Conservation (phyloP, 2,888 invertebrate species). For the Trichacis sp. region DNA sequence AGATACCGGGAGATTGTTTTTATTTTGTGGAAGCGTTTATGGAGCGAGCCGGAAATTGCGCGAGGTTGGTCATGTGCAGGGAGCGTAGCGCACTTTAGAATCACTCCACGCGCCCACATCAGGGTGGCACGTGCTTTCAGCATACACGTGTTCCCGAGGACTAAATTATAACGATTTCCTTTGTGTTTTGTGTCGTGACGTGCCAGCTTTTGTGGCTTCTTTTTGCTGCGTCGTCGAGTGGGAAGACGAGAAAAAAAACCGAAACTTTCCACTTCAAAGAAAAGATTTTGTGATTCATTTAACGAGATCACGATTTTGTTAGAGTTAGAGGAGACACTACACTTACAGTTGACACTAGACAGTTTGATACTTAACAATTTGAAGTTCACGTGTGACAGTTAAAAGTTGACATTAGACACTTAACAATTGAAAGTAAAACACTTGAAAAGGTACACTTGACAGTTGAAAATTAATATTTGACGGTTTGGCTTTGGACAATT, state of each 20-base stretch:
- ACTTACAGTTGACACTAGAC: no score
- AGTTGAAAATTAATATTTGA: no score
- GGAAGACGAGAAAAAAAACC: no score
- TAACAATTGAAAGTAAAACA: no score
- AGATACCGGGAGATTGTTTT: slow-evolving; percentile 24
- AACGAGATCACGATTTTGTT: no score
- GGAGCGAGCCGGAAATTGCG: slow-evolving; percentile 24
- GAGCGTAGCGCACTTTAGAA: slow-evolving; percentile 32
- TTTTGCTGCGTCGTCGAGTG: background rate
- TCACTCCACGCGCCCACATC: slow-evolving; percentile 21
- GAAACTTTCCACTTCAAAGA: background rate
- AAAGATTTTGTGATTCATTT: background rate
- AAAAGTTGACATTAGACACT: no score
- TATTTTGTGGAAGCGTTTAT: slow-evolving; percentile 11
- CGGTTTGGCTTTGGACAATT: no score
- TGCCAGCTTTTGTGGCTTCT: background rate
- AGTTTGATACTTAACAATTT: no score
- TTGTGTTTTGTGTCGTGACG: background rate
- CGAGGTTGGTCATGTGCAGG: slow-evolving; percentile 27
- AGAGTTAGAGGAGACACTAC: no score
- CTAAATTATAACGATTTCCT: slow-evolving; percentile 3
- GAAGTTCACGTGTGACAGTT: no score
- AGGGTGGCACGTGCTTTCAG: slow-evolving; percentile 30
- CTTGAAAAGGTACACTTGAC: no score
- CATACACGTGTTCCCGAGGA: slow-evolving; percentile 20